phyloP scores from a whole-genome alignment of 2,113 vertebrate species.

The Microtus ochrogaster region DNA sequence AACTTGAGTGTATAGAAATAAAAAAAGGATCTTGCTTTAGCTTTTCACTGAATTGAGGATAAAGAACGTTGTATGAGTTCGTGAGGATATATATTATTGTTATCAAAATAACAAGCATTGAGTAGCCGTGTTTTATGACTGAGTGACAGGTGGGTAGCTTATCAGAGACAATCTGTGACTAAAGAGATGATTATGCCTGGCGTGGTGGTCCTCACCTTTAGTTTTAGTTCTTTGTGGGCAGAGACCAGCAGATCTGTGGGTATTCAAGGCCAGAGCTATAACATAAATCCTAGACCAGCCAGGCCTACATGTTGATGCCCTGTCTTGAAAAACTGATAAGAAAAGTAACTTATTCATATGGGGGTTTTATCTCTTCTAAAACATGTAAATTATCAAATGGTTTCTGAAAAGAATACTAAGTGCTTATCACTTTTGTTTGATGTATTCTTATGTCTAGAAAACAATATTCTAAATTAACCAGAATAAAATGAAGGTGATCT shows the following conservation, averaged over 20 bases:
- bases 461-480: background rate
- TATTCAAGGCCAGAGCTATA: background rate
- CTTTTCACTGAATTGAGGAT: background rate
- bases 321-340: background rate
- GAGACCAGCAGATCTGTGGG: background rate
- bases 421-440: background rate
- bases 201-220: background rate
- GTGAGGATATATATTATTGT: background rate
- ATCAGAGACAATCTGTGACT: background rate
- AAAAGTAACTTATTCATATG: background rate
- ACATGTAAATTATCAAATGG: background rate
- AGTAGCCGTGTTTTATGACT: background rate
- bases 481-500: background rate
- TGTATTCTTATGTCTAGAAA: background rate
- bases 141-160: background rate
- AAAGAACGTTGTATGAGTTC: background rate
- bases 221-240: background rate
- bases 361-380: background rate
- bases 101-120: background rate
- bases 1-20: conserved; percentile 3
- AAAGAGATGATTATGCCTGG: background rate
- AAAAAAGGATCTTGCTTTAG: background rate
- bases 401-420: background rate
- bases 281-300: background rate
- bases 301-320: background rate